Evolutionary conservation across 2,113 vertebrate genomes (phyloP).

Genomic region (Gnathonemus longibarbis): DNA sequence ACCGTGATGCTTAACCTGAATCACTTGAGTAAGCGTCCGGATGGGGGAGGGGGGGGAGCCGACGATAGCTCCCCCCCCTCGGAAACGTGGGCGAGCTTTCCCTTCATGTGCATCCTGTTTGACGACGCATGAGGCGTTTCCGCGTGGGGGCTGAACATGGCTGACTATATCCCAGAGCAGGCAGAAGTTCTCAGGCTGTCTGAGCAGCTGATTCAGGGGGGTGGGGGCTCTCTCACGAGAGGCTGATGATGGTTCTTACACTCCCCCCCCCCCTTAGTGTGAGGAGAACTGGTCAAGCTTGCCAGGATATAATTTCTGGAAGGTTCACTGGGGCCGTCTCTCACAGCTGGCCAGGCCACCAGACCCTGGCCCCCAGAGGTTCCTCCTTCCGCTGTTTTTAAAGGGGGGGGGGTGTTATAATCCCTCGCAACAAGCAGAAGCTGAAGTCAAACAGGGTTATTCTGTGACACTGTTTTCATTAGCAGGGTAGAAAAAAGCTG

Average conservation of each 20-base stretch:
- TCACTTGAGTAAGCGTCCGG: neutral
- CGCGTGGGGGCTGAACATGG: neutral
- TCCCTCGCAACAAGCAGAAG: conserved; percentile 42
- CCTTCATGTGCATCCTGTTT: neutral
- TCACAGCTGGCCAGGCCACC: conserved; percentile 37
- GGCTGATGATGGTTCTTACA: neutral
- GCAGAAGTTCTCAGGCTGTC: neutral
- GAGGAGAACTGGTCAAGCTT: conserved; percentile 3
- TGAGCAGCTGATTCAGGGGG: neutral
- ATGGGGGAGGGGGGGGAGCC: neutral
- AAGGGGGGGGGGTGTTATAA: conserved; percentile 9
- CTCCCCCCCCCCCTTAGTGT: neutral
- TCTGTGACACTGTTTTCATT: conserved; percentile 31
- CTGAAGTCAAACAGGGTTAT: conserved; percentile 43
- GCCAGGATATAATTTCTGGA: conserved; percentile 25
- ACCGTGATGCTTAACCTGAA: neutral
- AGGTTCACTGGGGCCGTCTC: conserved; percentile 27
- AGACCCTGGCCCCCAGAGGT: conserved; percentile 4
- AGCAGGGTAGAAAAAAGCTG: conserved; percentile 28
- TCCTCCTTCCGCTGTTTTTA: conserved; percentile 25
- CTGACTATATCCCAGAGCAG: conserved; percentile 8
- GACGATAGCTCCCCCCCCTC: neutral
- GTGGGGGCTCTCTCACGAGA: neutral
- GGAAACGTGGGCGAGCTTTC: neutral
- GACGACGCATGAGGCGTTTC: neutral